These are phyloP conservation scores for Tapera naevia DNA, from an alignment of 2,797 vertebrate genomes.

Conservation along the genomic window DNA sequence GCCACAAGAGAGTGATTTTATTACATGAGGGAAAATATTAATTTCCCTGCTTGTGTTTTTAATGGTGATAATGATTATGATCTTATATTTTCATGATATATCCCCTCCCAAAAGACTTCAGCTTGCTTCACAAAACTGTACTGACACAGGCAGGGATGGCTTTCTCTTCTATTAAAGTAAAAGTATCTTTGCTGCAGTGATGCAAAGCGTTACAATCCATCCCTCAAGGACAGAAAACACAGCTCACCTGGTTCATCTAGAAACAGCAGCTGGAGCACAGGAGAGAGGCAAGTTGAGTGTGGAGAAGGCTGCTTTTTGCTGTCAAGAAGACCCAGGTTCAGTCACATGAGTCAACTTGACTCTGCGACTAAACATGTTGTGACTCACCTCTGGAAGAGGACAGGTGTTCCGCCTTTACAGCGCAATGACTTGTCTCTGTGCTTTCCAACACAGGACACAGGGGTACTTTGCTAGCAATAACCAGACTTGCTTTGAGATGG, in stretches of 20 bases:
- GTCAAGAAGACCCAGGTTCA: not conserved
- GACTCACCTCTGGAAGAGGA: not conserved
- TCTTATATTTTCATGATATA: not conserved
- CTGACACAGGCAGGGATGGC: accelerated
- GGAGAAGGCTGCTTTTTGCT: not conserved
- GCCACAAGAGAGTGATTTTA: not conserved
- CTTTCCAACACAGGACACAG: not conserved
- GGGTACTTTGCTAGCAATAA: accelerated
- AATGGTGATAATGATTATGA: not conserved
- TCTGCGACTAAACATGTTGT: not conserved
- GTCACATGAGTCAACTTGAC: not conserved
- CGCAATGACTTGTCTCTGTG: accelerated
- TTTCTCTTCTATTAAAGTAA: not conserved
- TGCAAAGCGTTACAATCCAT: not conserved
- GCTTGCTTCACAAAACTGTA: not conserved
- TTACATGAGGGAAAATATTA: not conserved
- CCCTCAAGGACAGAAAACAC: not conserved
- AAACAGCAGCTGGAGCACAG: not conserved
- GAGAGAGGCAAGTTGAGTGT: too few species aligned
- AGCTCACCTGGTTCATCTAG: not conserved
- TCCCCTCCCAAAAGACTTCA: not conserved
- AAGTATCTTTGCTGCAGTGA: not conserved
- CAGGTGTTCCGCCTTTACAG: not conserved
- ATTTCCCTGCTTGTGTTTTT: not conserved
- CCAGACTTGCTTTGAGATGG: not conserved